A percentile compares a stretch with the other conserved stretches of the same genome.
phyloP scores from a whole-genome alignment of 2,888 invertebrate genomes.

The Aquatica leii region DNA sequence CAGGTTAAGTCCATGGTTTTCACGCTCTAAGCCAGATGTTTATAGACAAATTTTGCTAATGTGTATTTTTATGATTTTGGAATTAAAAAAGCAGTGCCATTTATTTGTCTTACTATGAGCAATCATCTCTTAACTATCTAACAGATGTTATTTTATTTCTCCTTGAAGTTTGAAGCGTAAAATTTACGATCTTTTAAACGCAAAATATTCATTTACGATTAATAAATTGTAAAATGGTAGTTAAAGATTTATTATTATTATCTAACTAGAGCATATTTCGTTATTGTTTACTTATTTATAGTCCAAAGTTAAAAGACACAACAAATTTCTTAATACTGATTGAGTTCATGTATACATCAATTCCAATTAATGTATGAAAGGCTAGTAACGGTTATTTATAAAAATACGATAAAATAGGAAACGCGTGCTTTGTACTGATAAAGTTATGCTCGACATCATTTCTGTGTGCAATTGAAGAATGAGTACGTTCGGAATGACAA shows the following conservation, averaged over 20 bases:
- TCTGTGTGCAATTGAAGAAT: too few relatives aligned
- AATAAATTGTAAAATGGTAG: background rate
- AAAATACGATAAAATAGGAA: conserved; percentile 20
- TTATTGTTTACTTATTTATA: conserved; percentile 7
- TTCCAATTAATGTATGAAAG: conserved; percentile 12
- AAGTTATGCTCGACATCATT: conserved; percentile 3
- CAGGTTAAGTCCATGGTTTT: background rate
- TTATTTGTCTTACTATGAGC: conserved; percentile 9
- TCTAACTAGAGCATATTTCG: background rate
- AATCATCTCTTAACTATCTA: conserved; percentile 13
- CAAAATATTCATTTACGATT: background rate
- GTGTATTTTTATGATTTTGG: conserved; percentile 12
- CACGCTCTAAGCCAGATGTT: background rate
- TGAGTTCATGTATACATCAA: conserved; percentile 8
- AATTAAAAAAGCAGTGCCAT: conserved; percentile 13
- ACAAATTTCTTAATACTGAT: conserved; percentile 11
- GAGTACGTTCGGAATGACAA: too few relatives aligned
- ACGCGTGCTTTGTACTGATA: conserved; percentile 15
- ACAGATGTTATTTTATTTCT: conserved; percentile 13
- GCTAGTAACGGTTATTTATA: conserved; percentile 24
- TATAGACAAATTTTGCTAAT: background rate
- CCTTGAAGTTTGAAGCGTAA: background rate
- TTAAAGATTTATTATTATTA: background rate
- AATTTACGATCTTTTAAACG: background rate
- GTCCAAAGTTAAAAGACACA: conserved; percentile 20